Evolutionary conservation across 2,888 invertebrate species (phyloP), one percentile per base, ranked within the genome.

Genomic region (Ernsta delagoae): DNA sequence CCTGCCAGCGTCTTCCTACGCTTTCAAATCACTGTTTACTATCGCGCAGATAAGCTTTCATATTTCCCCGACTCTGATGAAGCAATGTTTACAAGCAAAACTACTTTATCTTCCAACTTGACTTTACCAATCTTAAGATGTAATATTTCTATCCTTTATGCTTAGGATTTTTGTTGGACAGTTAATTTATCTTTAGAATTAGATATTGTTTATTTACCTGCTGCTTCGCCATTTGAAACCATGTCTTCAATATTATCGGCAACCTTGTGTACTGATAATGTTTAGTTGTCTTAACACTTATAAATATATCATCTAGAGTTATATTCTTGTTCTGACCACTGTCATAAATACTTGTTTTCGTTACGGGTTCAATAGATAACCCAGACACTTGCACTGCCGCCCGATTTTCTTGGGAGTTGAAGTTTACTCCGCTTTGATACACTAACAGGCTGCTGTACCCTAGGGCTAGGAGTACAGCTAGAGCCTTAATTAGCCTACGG

Each of bases 251-350:
- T 82, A 99, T 97, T 74, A 98, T 95, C 66, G 97, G 96, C 82
- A 99, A 89, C 79, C 99, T 95, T 64, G 96, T 95, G 75, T 95
- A 93, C 87, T 99, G 98, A 92, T 97, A 98, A 90, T 96, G 96
- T 86, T 96, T 96, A 69, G 98, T 97, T 73, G 99, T 98, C 94
- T 99, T 99, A 68, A 99, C 98, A 93, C 98, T 98, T 87, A 99
- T 97, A 91, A 98, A 98, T 82, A 99, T 95, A 92, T 98, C 98
- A 90, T 97, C 95, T 78, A 98, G 92, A 77, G 95, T 95, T 75
- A 97, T 96, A 74, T 95, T 95, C 75, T 91, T 94, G 74, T 78
- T 88, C 70, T 85, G 86, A 78, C 82, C 84, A 86, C 84, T 87
- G 65, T 90, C 87, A 78, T 84, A 79, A 70, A 87, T 79, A 77